phyloP scores from a whole-genome alignment of 2,888 invertebrate genomes.

The Matsumyia berberina region DNA sequence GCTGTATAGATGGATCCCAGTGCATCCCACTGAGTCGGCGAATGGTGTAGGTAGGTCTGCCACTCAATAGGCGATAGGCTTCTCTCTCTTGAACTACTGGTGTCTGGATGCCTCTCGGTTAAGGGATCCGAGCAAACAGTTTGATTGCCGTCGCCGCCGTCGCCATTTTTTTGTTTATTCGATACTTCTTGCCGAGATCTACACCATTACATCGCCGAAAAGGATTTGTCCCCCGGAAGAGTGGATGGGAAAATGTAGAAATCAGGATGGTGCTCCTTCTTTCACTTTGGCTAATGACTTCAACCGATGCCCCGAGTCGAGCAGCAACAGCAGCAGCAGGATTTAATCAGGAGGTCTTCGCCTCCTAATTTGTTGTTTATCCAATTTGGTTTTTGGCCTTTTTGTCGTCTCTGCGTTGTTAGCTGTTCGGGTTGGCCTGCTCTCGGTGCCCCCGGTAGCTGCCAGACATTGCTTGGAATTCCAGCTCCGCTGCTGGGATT shows the following conservation, averaged over 20 bases:
- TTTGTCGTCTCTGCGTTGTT: conserved; percentile 41
- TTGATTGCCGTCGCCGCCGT: conserved; percentile 63
- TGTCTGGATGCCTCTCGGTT: conserved; percentile 15
- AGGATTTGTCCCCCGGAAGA: conserved; percentile 70
- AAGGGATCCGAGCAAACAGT: conserved; percentile 40
- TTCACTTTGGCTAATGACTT: conserved; percentile 62
- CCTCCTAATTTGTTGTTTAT: conserved; percentile 76
- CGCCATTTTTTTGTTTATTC: conserved; percentile 57
- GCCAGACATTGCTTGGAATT: conserved; percentile 59
- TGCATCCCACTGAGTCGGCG: conserved; percentile 58
- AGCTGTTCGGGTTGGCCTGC: conserved; percentile 41
- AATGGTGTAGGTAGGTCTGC: conserved; percentile 60
- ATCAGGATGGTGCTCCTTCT: conserved; percentile 51
- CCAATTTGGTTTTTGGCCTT: conserved; percentile 70
- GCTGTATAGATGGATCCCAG: conserved; percentile 29
- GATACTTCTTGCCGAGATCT: conserved; percentile 50
- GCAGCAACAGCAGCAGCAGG: too few species aligned
- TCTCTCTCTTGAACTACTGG: conserved; percentile 30
- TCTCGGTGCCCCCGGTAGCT: conserved; percentile 47
- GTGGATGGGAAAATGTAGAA: conserved; percentile 31
- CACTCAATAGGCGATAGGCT: conserved; percentile 19
- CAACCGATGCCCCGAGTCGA: conserved; percentile 25
- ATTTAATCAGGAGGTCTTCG: conserved; percentile 76
- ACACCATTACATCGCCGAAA: conserved; percentile 66
- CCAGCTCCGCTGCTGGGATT: conserved; percentile 52